phyloP scores from a whole-genome alignment of 2,113 vertebrate genomes.

The Lamprotornis superbus region DNA sequence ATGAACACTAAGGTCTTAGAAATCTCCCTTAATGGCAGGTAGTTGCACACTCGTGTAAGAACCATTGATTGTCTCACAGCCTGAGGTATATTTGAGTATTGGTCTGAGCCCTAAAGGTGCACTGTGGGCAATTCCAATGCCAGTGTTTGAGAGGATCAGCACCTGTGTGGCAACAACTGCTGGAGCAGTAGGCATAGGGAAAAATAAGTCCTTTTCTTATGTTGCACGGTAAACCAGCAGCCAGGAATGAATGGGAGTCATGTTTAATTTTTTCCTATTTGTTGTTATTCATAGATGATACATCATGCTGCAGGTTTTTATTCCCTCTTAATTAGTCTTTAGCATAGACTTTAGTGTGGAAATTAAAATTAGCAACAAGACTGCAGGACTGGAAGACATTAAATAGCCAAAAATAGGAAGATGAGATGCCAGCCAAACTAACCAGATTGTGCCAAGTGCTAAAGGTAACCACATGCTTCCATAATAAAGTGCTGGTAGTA shows the following conservation, averaged over 20 bases:
- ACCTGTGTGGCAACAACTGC: accelerated
- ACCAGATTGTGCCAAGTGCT: not conserved
- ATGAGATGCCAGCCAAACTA: not conserved
- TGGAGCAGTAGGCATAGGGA: not conserved
- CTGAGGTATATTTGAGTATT: not conserved
- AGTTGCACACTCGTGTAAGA: not conserved
- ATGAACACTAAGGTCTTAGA: not conserved
- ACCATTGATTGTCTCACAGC: not conserved
- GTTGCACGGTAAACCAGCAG: not conserved
- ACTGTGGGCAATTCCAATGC: not conserved
- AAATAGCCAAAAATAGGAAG: not conserved
- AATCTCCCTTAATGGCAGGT: not conserved
- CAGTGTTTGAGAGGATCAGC: not conserved
- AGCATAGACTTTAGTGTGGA: not conserved
- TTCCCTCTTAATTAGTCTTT: not conserved
- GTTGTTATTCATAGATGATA: not conserved
- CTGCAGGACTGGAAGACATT: not conserved
- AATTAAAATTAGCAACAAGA: not conserved
- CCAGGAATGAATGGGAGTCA: not conserved
- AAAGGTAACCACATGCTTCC: not conserved
- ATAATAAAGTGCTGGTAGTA: not conserved
- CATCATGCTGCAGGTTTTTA: not conserved
- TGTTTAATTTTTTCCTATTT: not conserved
- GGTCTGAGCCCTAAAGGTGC: not conserved
- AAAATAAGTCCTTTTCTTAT: not conserved